Conservation (phyloP, 92 coral and sea anemone genomes). For the Parazoanthus darwini region DNA sequence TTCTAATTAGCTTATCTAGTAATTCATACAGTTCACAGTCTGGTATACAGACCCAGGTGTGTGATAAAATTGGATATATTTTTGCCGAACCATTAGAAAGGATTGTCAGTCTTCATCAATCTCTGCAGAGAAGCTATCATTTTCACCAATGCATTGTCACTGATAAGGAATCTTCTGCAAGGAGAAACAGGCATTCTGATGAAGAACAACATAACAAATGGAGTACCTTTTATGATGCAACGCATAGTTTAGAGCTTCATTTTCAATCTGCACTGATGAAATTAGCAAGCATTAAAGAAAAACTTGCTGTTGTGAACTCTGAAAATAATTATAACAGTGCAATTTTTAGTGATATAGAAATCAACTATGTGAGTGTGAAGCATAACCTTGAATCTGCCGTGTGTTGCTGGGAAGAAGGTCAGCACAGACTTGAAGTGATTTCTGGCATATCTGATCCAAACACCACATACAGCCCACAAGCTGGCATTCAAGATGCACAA, state of each 20-base stretch:
- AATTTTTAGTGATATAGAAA: constrained; percentile 46
- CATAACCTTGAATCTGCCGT: constrained; percentile 69
- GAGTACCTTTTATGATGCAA: constrained; percentile 60
- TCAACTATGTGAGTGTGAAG: constrained; percentile 51
- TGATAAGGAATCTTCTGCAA: constrained; percentile 10
- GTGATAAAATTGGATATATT: constrained; percentile 38
- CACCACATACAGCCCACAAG: constrained; percentile 7
- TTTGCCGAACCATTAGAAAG: constrained; percentile 50
- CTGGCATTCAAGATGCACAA: constrained; percentile 2
- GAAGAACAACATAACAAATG: constrained; percentile 27
- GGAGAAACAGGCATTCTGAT: neutral
- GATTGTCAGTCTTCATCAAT: constrained; percentile 35
- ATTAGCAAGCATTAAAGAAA: constrained; percentile 54
- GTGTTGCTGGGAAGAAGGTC: constrained; percentile 84
- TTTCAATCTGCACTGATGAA: constrained; percentile 73
- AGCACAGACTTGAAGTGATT: constrained; percentile 43
- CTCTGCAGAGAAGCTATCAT: constrained; percentile 67
- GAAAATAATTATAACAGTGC: constrained; percentile 18
- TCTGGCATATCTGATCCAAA: constrained; percentile 21
- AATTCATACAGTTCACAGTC: constrained; percentile 41
- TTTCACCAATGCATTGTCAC: constrained; percentile 60
- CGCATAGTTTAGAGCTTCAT: constrained; percentile 87
- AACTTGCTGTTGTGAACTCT: constrained; percentile 36
- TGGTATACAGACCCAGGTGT: constrained; percentile 22
- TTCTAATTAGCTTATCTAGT: constrained; percentile 58